These are phyloP conservation scores for Drosophila nebulosa DNA, from an alignment of 1,140 invertebrate genomes.

Conservation along the genomic window DNA sequence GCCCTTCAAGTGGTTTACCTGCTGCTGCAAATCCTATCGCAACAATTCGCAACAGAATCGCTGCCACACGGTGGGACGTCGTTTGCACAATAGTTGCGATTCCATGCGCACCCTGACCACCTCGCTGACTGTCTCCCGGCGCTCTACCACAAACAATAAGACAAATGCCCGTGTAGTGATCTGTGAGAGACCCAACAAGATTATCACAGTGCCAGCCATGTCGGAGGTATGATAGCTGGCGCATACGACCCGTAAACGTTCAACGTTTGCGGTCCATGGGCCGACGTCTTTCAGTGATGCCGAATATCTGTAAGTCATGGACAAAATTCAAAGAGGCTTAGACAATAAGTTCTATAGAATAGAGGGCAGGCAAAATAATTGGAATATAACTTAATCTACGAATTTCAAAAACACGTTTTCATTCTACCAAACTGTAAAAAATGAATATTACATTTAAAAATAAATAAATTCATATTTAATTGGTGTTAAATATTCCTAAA, in stretches of 20 bases:
- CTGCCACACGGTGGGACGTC: constrained; percentile 68
- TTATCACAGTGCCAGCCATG: constrained; percentile 66
- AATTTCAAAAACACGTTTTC: constrained; percentile 41
- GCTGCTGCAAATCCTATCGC: constrained; percentile 78
- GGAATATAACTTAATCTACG: constrained; percentile 40
- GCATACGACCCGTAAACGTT: constrained; percentile 54
- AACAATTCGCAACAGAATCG: constrained; percentile 71
- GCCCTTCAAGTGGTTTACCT: constrained; percentile 81
- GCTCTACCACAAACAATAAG: constrained; percentile 63
- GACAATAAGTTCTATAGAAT: constrained; percentile 66
- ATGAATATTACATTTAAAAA: neutral
- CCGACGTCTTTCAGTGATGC: constrained; percentile 68
- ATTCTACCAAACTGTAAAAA: neutral
- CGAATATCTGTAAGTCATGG: constrained; percentile 49
- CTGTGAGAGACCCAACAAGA: constrained; percentile 67
- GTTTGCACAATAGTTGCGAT: constrained; percentile 77
- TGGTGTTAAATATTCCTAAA: neutral
- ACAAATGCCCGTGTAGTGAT: constrained; percentile 73
- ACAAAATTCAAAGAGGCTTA: constrained; percentile 53
- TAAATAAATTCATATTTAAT: no score
- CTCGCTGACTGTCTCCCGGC: constrained; percentile 70
- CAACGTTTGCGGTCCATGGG: constrained; percentile 52
- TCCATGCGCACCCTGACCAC: constrained; percentile 80
- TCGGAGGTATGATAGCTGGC: constrained; percentile 80
- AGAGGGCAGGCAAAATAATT: constrained; percentile 9